Conservation (phyloP, 1,140 invertebrate species). For the Aricia agestis region DNA sequence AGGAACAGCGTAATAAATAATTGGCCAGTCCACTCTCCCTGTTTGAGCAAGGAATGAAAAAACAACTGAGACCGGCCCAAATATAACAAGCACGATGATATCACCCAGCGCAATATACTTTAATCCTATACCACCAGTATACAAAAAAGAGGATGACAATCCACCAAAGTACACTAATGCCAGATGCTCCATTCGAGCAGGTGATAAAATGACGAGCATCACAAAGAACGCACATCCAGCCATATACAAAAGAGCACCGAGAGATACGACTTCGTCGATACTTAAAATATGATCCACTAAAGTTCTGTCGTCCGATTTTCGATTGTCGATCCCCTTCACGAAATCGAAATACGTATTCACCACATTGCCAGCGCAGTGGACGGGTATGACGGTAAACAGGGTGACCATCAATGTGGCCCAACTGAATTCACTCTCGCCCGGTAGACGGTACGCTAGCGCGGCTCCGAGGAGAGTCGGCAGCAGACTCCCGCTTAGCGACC, state of each 20-base stretch:
- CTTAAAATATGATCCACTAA: conserved; percentile 92
- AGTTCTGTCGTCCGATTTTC: conserved; percentile 94
- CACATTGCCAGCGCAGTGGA: conserved; percentile 97
- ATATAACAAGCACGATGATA: conserved; percentile 92
- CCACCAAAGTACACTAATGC: conserved; percentile 97
- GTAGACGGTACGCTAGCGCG: conserved; percentile 88
- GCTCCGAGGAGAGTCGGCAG: conserved; percentile 93
- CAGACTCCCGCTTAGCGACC: conserved; percentile 94
- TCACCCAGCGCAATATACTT: conserved; percentile 96
- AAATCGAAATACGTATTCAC: conserved; percentile 98
- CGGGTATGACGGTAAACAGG: conserved; percentile 89
- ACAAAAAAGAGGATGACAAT: conserved; percentile 95
- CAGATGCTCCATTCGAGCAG: conserved; percentile 94
- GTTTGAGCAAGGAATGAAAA: conserved; percentile 96
- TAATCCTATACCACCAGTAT: conserved; percentile 94
- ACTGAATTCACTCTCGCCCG: conserved; percentile 83
- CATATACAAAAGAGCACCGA: conserved; percentile 92
- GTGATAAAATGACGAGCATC: conserved; percentile 85
- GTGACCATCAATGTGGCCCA: conserved; percentile 87
- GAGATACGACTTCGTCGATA: conserved; percentile 89
- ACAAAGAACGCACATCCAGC: conserved; percentile 94
- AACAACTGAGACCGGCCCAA: conserved; percentile 95
- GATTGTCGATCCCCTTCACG: conserved; percentile 93
- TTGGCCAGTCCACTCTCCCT: conserved; percentile 88
- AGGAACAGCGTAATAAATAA: conserved; percentile 95